Conservation (phyloP, 2,888 invertebrate genomes). For the Spicauda simplicius region DNA sequence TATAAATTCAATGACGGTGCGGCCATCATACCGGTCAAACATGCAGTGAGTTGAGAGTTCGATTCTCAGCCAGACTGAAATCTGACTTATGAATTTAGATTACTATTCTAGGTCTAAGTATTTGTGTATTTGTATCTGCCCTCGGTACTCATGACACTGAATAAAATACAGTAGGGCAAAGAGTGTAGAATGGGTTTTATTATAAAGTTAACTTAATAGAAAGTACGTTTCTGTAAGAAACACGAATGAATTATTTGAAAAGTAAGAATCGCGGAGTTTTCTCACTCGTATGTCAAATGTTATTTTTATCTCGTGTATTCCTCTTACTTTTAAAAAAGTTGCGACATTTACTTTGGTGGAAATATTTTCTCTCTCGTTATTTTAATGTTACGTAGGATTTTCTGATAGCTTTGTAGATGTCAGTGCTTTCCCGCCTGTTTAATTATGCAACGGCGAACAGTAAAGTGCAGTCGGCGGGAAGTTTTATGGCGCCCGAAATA, state of each 20-base stretch:
- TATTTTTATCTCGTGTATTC: conserved; percentile 27
- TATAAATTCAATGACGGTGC: no score
- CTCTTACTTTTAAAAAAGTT: conserved; percentile 19
- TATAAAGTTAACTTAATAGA: no score
- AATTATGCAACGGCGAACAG: conserved; percentile 54
- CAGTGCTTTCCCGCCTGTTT: conserved; percentile 45
- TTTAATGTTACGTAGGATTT: conserved; percentile 26
- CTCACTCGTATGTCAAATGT: conserved; percentile 14
- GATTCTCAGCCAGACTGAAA: no score
- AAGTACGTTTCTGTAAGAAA: neutral
- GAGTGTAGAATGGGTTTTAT: no score
- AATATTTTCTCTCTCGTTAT: conserved; percentile 14
- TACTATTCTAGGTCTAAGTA: no score
- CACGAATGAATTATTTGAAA: neutral
- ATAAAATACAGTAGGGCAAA: no score
- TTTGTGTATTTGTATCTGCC: no score
- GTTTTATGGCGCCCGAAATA: conserved; percentile 53
- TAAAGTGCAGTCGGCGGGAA: conserved; percentile 52
- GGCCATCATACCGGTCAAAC: no score
- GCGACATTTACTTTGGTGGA: conserved; percentile 27
- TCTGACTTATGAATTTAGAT: no score
- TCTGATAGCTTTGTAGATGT: conserved; percentile 33
- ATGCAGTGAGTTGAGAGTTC: no score
- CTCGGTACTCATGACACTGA: no score
- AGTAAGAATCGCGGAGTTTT: conserved; percentile 4